These are phyloP conservation scores for Branchellion lobata DNA, from an alignment of 2,888 invertebrate genomes.

Conservation along the genomic window DNA sequence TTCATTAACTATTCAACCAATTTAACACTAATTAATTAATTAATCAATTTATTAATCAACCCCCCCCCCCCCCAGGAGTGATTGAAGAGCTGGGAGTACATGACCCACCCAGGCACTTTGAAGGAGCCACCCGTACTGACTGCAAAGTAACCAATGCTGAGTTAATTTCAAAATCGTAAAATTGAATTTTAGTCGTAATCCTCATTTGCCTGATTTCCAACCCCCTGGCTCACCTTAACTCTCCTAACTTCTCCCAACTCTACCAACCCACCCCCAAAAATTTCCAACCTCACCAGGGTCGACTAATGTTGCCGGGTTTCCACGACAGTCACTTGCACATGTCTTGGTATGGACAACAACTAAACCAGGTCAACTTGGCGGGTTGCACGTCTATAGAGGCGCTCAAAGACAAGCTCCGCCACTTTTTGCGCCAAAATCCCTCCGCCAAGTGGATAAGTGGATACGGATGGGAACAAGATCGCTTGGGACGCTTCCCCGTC, in stretches of 20 bases:
- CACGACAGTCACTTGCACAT: slow-evolving; percentile 52
- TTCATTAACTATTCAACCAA: no score
- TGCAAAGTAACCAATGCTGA: not conserved
- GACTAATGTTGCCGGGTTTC: slow-evolving; percentile 49
- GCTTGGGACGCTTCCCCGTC: slow-evolving; percentile 49
- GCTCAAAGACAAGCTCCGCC: slow-evolving; percentile 35
- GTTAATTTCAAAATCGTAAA: not conserved
- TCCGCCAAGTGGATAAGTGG: slow-evolving; percentile 43
- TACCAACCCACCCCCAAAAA: no score
- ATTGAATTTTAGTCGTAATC: no score
- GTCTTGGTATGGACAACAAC: slow-evolving; percentile 24
- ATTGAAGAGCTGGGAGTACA: no score
- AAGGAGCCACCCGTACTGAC: not conserved
- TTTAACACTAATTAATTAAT: no score
- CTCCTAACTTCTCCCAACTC: not conserved
- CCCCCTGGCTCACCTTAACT: no score
- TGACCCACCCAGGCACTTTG: no score
- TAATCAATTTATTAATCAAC: no score
- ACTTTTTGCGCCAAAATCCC: not conserved
- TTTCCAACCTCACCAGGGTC: slow-evolving; percentile 12
- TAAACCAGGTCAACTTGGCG: slow-evolving; percentile 33
- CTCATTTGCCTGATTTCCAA: no score
- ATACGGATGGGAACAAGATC: slow-evolving; percentile 49
- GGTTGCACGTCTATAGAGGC: slow-evolving; percentile 44
- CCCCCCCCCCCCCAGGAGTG: no score